Conservation (phyloP, 1,140 invertebrate species). For the Drosophila equinoxialis region DNA sequence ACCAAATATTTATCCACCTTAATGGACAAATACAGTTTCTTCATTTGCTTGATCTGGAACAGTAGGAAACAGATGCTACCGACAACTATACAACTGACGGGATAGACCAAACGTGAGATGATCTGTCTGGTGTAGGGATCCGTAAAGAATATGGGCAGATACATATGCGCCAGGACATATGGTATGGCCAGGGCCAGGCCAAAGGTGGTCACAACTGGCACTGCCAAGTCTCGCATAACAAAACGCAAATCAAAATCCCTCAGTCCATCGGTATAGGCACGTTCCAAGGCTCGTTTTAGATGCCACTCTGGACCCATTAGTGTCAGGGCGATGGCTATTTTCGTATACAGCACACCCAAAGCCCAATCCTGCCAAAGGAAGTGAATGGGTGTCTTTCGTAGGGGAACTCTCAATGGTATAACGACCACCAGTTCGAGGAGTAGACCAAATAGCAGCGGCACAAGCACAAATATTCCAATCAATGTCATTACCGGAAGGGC, state of each 20-base stretch:
- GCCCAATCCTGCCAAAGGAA: conserved; percentile 99
- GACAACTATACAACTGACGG: conserved; percentile 90
- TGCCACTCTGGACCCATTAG: conserved; percentile 99
- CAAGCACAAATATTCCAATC: conserved; percentile 93
- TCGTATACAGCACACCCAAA: conserved; percentile 97
- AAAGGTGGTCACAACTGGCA: conserved; percentile 94
- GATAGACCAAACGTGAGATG: conserved; percentile 95
- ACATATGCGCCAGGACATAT: conserved; percentile 92
- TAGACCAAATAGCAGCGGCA: conserved; percentile 96
- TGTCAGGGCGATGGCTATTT: conserved; percentile 97
- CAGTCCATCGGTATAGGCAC: conserved; percentile 95
- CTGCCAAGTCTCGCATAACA: conserved; percentile 92
- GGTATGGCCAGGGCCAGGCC: conserved; percentile 94
- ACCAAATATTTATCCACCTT: conserved; percentile 99
- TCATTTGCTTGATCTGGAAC: conserved; percentile 94
- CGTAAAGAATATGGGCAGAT: conserved; percentile 91
- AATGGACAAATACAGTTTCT: conserved; percentile 98
- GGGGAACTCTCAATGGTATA: conserved; percentile 94
- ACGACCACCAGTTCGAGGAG: conserved; percentile 96
- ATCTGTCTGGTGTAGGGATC: conserved; percentile 89
- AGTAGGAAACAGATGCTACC: conserved; percentile 88
- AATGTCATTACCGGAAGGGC: conserved; percentile 86
- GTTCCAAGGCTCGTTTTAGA: conserved; percentile 94
- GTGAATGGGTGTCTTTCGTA: conserved; percentile 96
- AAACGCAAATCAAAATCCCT: conserved; percentile 95